Evolutionary conservation across 2,888 invertebrate species (phyloP).

Genomic region (Thalpophila matura): DNA sequence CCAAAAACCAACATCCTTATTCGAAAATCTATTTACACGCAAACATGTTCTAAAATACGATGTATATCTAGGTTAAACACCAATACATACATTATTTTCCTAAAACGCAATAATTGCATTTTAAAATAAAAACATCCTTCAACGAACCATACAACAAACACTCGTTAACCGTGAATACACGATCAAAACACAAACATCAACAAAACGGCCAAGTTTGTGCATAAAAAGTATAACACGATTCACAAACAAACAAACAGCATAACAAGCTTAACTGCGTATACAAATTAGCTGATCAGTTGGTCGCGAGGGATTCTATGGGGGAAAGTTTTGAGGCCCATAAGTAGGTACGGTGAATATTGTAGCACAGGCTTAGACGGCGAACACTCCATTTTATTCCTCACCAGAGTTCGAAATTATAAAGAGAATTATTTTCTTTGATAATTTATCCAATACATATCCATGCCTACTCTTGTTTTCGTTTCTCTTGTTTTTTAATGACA

Average conservation of each 20-base stretch:
- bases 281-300: constrained; percentile 66
- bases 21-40: not conserved
- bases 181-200: constrained; percentile 46
- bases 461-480: too few species aligned
- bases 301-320: constrained; percentile 36
- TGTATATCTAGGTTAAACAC: too few species aligned
- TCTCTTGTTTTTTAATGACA: too few species aligned
- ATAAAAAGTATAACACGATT: constrained; percentile 59
- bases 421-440: too few species aligned
- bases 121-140: not conserved
- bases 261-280: constrained; percentile 70
- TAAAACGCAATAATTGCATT: not conserved
- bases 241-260: constrained; percentile 64
- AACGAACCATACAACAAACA: constrained; percentile 19
- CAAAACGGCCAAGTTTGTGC: constrained; percentile 54
- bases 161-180: constrained; percentile 30
- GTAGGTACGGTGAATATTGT: constrained; percentile 11
- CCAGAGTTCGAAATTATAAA: too few species aligned
- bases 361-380: constrained; percentile 2
- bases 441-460: too few species aligned
- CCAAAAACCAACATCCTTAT: not conserved
- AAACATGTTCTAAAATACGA: too few species aligned
- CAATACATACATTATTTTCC: too few species aligned
- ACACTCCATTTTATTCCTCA: not conserved
- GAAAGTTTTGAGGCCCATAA: constrained; percentile 20